These are phyloP conservation scores for Camelus bactrianus DNA, from an alignment of 2,113 vertebrate species.

Conservation along the genomic window DNA sequence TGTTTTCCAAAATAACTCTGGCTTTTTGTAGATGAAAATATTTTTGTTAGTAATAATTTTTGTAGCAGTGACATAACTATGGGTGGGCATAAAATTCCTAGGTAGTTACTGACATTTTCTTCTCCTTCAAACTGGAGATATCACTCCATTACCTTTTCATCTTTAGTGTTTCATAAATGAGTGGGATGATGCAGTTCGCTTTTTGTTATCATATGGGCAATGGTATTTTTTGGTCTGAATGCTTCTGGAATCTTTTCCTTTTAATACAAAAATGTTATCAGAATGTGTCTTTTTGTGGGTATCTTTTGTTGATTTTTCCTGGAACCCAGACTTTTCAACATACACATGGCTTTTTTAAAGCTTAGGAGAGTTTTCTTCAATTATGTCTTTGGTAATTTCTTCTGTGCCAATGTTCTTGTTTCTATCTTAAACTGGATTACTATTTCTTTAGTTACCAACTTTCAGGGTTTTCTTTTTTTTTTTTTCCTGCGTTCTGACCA, in stretches of 20 bases:
- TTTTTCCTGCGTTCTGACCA: not conserved
- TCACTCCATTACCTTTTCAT: not conserved
- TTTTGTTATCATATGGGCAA: not conserved
- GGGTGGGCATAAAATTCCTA: not conserved
- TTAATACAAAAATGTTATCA: not conserved
- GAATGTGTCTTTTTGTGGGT: not conserved
- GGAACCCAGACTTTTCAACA: not conserved
- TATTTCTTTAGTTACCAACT: not conserved
- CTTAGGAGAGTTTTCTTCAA: not conserved
- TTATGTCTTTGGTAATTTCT: not conserved
- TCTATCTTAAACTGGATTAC: not conserved
- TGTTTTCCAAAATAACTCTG: not conserved
- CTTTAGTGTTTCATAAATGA: not conserved
- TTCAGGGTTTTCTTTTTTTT: not conserved
- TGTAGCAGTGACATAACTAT: not conserved
- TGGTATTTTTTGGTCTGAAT: not conserved
- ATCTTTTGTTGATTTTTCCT: slow-evolving; percentile 1
- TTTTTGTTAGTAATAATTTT: not conserved
- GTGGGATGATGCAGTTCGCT: not conserved
- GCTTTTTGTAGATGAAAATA: not conserved
- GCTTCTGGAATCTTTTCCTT: not conserved
- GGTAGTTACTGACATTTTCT: not conserved
- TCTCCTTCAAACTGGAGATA: not conserved
- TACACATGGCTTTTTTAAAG: not conserved
- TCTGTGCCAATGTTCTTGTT: not conserved